Base-by-base conservation (phyloP, 2,113 vertebrate genomes). In the Paramisgurnus dabryanus region DNA sequence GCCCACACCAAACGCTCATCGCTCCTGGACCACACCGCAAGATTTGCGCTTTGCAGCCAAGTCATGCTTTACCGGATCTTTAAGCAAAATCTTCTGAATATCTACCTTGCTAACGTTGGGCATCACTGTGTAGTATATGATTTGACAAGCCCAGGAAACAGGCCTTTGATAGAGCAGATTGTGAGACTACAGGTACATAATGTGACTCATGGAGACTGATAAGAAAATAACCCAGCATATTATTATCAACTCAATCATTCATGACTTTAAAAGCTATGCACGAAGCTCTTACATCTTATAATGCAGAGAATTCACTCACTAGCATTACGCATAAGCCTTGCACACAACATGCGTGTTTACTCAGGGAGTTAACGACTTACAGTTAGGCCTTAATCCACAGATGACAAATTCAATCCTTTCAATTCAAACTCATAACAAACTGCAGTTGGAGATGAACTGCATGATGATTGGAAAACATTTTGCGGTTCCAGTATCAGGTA, bases 1-100 rank as follows among this genome's bases (percentile, higher is more conserved):
- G 5, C 82, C 82, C 65, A 83, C 82, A 53, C 65, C 43, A 18
- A 67, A 34, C 77, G 53, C 27, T 67, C 79, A 64, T 34, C 75
- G 57, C 57, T 71, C 49, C 61, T 12, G 69, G 82, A 76, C 55
- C 72, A 68, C 15, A 7, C 7, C 4, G 40, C 8, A 39, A 18
- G 71, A 83, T 71, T 76, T 66, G 66, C 78, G 43, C 71, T 65
- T 47, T 76, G 43, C 17, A 47, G 22, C 58, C 66, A n/a, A 7
- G 49, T 65, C 50, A 45, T 53, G 47, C 39, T 50, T 69, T 34
- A 69, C 67, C 6, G 2, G 45, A 69, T 43, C 45, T 47, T 7
- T 2, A 47, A 47, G 7, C 15, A 47, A 49, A 22, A 53, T 70
- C 53, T 22, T 70, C 67, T 17, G 49, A 70, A 70, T 70, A 70